Evolutionary conservation across 1,140 invertebrate species (phyloP).

Genomic region (Manduca sexta): DNA sequence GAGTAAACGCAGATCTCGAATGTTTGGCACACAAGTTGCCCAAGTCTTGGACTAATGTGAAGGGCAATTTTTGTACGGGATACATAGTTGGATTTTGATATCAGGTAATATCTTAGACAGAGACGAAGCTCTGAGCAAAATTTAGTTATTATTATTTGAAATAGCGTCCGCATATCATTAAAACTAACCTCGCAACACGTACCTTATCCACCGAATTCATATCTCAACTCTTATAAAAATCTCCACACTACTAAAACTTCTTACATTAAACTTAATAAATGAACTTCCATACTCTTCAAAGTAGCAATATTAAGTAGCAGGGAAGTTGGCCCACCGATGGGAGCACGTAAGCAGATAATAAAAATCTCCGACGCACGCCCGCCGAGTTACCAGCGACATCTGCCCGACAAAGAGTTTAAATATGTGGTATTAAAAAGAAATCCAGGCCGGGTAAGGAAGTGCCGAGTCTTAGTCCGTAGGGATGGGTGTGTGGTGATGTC

Average conservation of each 20-base stretch:
- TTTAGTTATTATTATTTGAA: too few relatives aligned
- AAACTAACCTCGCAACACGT: too few relatives aligned
- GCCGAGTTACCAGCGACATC: slow-evolving; percentile 37
- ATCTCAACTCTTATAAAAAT: too few relatives aligned
- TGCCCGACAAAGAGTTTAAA: slow-evolving; percentile 47
- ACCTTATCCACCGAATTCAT: too few relatives aligned
- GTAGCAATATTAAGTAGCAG: slow-evolving; percentile 16
- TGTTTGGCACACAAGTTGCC: neutral
- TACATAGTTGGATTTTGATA: neutral
- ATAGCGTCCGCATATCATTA: too few relatives aligned
- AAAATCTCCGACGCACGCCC: slow-evolving; percentile 2
- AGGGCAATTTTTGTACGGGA: neutral
- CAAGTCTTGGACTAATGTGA: neutral
- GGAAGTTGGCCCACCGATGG: neutral
- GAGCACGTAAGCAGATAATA: slow-evolving; percentile 5
- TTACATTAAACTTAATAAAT: too few relatives aligned
- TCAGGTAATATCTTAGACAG: too few relatives aligned
- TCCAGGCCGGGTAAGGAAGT: slow-evolving; percentile 50
- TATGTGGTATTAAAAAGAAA: slow-evolving; percentile 66
- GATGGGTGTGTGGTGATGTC: too few relatives aligned
- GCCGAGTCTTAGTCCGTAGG: slow-evolving; percentile 27
- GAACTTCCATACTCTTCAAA: neutral
- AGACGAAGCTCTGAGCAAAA: too few relatives aligned
- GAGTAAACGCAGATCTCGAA: too few relatives aligned
- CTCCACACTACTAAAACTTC: too few relatives aligned